Conservation (phyloP, 2,113 vertebrate genomes). For the Syrmaticus mikado region DNA sequence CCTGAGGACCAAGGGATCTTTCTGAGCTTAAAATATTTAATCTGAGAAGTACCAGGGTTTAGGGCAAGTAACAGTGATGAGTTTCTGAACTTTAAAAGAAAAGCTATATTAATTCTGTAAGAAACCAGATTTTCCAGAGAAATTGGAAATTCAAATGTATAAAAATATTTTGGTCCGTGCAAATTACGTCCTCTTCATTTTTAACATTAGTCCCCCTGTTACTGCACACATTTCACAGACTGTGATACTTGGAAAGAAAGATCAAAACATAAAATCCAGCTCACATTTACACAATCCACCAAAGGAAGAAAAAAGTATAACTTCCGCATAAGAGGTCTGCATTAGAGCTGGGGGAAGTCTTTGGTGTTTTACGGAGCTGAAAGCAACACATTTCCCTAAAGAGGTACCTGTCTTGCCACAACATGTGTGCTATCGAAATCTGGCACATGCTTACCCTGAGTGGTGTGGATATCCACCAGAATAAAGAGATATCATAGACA, state of each 20-base stretch:
- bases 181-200: not conserved
- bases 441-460: not conserved
- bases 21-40: not conserved
- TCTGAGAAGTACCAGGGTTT: not conserved
- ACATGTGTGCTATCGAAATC: fast-evolving
- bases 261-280: not conserved
- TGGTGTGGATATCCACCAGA: not conserved
- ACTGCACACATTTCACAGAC: not conserved
- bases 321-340: not conserved
- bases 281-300: not conserved
- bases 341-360: not conserved
- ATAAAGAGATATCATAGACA: not conserved
- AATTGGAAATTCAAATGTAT: not conserved
- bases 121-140: not conserved
- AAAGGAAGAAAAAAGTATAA: fast-evolving
- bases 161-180: not conserved
- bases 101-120: not conserved
- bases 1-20: not conserved
- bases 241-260: not conserved
- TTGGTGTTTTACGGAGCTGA: not conserved
- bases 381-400: not conserved
- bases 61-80: not conserved
- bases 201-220: not conserved
- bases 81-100: not conserved
- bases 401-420: not conserved